Conservation (phyloP, 2,113 vertebrate genomes). For the Dasypus novemcinctus region DNA sequence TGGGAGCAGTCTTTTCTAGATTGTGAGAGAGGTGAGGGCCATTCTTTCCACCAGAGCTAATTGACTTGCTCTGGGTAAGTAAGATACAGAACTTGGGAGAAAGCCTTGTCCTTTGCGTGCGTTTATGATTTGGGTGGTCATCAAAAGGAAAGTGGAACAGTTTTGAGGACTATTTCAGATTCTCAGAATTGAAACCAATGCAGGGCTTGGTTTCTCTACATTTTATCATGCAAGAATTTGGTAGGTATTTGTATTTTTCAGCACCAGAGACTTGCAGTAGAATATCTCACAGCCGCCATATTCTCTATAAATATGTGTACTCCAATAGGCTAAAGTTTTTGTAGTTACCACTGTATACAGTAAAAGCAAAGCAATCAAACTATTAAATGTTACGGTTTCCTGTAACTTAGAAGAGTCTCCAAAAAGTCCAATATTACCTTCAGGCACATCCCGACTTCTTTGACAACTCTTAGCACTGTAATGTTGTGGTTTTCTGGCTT, state of each 20-base stretch:
- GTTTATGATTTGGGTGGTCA: neutral
- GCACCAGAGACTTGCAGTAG: neutral
- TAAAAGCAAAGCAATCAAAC: neutral
- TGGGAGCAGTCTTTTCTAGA: neutral
- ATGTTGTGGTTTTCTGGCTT: conserved; percentile 23
- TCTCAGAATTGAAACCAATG: neutral
- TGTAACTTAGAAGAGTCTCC: neutral
- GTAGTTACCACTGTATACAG: neutral
- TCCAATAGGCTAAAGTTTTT: neutral
- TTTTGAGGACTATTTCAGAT: neutral
- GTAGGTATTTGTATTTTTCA: neutral
- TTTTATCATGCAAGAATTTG: neutral
- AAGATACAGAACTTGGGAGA: neutral
- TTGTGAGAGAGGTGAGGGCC: neutral
- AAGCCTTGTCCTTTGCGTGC: neutral
- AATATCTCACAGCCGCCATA: neutral
- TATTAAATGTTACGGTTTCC: neutral
- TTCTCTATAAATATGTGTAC: neutral
- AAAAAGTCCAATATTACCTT: neutral
- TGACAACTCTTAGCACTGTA: conserved; percentile 45
- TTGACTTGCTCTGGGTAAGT: neutral
- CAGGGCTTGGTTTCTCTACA: neutral
- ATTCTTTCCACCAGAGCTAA: neutral
- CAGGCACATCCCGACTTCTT: conserved; percentile 45
- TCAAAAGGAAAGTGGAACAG: neutral